These are phyloP conservation scores for Callinectes sapidus DNA, from an alignment of 2,888 invertebrate genomes.

Conservation along the genomic window DNA sequence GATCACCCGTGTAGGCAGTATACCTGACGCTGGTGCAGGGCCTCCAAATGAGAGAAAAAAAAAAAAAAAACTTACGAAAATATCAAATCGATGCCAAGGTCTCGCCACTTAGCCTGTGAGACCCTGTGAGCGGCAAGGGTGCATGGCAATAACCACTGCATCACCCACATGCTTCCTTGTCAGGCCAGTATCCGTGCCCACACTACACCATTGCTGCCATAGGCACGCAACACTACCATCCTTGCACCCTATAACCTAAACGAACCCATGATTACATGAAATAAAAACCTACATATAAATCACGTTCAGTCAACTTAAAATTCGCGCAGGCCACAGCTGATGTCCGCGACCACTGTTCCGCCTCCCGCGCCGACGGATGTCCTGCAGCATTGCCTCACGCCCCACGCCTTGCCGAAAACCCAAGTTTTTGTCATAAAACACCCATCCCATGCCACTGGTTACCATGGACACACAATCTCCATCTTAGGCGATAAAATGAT, in stretches of 20 bases:
- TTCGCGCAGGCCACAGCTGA: slow-evolving; percentile 36
- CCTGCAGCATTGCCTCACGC: neutral
- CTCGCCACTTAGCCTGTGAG: neutral
- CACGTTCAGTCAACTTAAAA: slow-evolving; percentile 30
- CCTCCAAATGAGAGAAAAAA: neutral
- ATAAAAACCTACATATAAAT: neutral
- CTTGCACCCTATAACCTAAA: neutral
- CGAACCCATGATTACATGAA: neutral
- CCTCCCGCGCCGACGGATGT: neutral
- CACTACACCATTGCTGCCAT: neutral
- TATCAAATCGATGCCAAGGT: slow-evolving; percentile 31
- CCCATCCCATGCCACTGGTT: neutral
- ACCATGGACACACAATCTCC: neutral
- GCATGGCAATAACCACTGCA: slow-evolving; percentile 13
- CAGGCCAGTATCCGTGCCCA: neutral
- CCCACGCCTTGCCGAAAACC: neutral
- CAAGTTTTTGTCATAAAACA: neutral
- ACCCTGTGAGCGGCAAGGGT: slow-evolving; percentile 20
- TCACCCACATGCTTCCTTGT: neutral
- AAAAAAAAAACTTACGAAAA: slow-evolving; percentile 13
- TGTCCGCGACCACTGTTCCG: slow-evolving; percentile 28
- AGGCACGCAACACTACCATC: neutral
- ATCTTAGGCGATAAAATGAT: neutral
- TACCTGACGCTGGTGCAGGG: neutral
- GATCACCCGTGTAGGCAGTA: neutral